Evolutionary conservation across 2,888 invertebrate genomes (phyloP), one percentile per base, ranked within the genome.

Genomic region (Noctua janthe): DNA sequence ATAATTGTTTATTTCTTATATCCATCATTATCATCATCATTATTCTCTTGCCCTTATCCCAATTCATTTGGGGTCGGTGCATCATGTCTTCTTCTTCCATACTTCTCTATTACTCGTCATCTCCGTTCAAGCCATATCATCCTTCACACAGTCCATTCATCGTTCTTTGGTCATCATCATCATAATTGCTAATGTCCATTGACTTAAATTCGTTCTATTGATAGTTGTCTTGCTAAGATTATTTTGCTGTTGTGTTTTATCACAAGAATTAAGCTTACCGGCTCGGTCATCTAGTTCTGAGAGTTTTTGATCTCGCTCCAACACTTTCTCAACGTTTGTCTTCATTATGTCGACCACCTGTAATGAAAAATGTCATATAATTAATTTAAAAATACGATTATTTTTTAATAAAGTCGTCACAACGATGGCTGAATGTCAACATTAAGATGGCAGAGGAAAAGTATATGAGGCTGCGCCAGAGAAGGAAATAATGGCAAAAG

Each of bases 231-330:
- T 59, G 62, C 5, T 43, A 2, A 7, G 1, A 15, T n/a, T 70
- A 15, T 3, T 13, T 43, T 8, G n/a, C 8, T 75, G 10, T 56
- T 54, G 23, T 17, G 11, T 69, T 29, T 20, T 8, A 7, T 20
- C 15, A 13, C 43, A 74, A 51, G 23, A 54, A 39, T 64, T 6
- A 39, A 51, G 6, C 76, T 90, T 90, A 97, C 97, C 97, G 94
- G 99, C 99, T 97, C 99, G 98, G 95, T 99, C 99, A 95, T 99
- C 99, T 83, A 99, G 97, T 96, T 99, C 99, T 66, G 99, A 99
- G 79, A 99, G 97, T 96, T 99, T 99, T 95, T 99, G 99, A 98
- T 99, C 99, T 95, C 99, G 97, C 96, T 99, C 99, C 93, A 99
- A 96, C 56, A 99, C 99, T 95, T 99, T 99, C 95, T 99, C 99